Evolutionary conservation across 2,888 invertebrate genomes (phyloP).

Genomic region (Chrysina gloriosa): DNA sequence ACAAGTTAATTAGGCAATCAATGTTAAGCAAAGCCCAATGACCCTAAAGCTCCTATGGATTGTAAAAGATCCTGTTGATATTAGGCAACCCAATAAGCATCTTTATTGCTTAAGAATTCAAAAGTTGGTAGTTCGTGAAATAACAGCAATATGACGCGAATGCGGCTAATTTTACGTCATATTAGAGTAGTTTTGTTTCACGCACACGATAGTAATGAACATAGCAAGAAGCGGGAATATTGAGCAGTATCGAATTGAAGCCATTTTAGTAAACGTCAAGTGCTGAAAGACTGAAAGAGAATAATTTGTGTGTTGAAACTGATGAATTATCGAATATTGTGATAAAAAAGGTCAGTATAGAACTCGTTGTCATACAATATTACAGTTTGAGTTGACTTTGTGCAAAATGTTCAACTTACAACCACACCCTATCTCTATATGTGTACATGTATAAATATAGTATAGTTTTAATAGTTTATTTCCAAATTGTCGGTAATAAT

Average conservation of each 20-base stretch:
- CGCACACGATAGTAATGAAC: neutral
- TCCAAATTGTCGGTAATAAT: neutral
- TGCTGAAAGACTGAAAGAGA: neutral
- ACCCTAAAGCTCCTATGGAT: too few species aligned
- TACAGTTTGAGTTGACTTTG: neutral
- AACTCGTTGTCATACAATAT: neutral
- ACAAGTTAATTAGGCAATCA: too few species aligned
- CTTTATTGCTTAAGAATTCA: neutral
- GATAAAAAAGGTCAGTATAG: conserved; percentile 6
- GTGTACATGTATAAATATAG: neutral
- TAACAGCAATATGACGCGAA: neutral
- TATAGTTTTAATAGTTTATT: neutral
- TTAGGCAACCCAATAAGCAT: neutral
- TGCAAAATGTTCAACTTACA: neutral
- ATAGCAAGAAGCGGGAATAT: neutral
- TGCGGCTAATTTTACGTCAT: conserved; percentile 30
- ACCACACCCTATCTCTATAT: conserved; percentile 20
- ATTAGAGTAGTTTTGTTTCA: neutral
- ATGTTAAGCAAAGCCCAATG: too few species aligned
- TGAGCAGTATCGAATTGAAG: neutral
- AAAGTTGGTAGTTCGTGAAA: neutral
- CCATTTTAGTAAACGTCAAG: neutral
- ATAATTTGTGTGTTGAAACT: neutral
- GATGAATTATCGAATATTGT: conserved; percentile 13
- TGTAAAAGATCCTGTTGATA: too few species aligned